Conservation (phyloP, 2,113 vertebrate genomes). For the Electrona antarctica region DNA sequence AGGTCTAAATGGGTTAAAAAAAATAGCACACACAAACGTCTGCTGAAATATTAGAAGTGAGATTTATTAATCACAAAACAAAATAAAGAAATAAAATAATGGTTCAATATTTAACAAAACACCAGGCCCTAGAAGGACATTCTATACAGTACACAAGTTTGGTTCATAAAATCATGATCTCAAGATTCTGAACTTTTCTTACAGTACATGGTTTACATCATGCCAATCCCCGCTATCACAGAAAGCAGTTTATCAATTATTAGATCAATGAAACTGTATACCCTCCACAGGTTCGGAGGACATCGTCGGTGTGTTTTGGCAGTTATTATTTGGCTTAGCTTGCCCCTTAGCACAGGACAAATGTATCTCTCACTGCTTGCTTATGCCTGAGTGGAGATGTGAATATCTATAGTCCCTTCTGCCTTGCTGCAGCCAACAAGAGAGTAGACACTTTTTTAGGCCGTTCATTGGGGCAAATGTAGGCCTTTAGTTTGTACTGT, state of each 20-base stretch:
- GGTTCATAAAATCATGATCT: slow-evolving; percentile 39
- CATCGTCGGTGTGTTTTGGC: slow-evolving; percentile 28
- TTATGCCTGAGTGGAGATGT: not conserved
- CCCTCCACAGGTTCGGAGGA: slow-evolving; percentile 27
- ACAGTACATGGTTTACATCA: not conserved
- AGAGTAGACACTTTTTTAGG: not conserved
- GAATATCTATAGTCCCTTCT: slow-evolving; percentile 5
- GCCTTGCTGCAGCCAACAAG: too few species aligned
- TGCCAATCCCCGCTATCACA: not conserved
- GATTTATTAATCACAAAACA: slow-evolving; percentile 80
- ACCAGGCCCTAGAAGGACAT: slow-evolving; percentile 55
- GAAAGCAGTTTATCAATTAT: not conserved
- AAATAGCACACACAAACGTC: slow-evolving; percentile 6
- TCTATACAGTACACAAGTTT: slow-evolving; percentile 46
- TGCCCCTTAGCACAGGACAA: slow-evolving; percentile 6
- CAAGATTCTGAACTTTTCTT: not conserved
- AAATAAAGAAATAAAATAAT: slow-evolving; percentile 43
- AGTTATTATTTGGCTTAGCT: slow-evolving; percentile 34
- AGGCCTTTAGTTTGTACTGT: not conserved
- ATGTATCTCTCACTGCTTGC: slow-evolving; percentile 4
- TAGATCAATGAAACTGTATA: not conserved
- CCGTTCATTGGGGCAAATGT: not conserved
- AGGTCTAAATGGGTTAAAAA: too few species aligned
- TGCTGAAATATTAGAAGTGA: slow-evolving; percentile 69
- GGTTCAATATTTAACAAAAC: slow-evolving; percentile 69